These are phyloP conservation scores for Florisuga fusca DNA, from an alignment of 2,797 vertebrate species.

Conservation along the genomic window DNA sequence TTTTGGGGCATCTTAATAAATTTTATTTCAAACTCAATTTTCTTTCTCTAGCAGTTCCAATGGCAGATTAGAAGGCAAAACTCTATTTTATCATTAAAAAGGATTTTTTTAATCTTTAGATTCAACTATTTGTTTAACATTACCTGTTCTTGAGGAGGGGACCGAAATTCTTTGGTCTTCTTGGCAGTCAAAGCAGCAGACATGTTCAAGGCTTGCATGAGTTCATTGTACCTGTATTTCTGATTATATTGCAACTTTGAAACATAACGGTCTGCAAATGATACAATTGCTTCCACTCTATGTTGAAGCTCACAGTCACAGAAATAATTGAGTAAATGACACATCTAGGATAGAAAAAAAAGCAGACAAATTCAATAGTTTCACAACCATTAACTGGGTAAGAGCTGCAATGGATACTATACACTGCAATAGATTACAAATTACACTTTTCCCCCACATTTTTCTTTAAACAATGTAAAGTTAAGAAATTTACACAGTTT, in stretches of 20 bases:
- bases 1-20: background rate
- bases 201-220: constrained; percentile 99
- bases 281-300: constrained; percentile 95
- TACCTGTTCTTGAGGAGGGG: constrained; percentile 99
- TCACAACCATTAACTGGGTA: background rate
- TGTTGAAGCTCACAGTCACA: constrained; percentile 98
- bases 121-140: background rate
- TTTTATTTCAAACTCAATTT: background rate
- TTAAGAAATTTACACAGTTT: background rate
- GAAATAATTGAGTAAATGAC: constrained; percentile 96
- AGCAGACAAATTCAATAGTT: background rate
- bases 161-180: constrained; percentile 97
- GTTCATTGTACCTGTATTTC: constrained; percentile 97
- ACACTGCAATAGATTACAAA: background rate
- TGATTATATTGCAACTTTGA: constrained; percentile 97
- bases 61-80: background rate
- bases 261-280: constrained; percentile 94
- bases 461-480: background rate
- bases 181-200: constrained; percentile 96
- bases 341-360: constrained; percentile 87
- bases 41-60: background rate
- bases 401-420: background rate
- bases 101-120: background rate
- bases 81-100: background rate
- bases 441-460: background rate